Conservation (phyloP, 1,140 invertebrate species). For the Vanessa atalanta region DNA sequence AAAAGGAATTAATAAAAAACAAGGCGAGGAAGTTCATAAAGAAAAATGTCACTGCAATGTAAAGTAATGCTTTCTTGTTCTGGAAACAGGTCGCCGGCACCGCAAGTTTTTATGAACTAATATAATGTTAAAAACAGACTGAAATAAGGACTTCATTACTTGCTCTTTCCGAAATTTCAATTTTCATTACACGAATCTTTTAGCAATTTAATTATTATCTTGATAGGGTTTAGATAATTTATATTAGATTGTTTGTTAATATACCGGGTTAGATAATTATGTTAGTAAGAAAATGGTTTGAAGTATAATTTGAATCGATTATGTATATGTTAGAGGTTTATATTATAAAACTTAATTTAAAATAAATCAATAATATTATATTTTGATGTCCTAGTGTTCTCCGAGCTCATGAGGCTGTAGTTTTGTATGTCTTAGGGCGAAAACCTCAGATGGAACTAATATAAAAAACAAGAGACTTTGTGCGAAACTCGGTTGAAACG, state of each 20-base stretch:
- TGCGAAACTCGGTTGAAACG: no score
- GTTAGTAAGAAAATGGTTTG: no score
- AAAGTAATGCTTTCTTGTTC: constrained; percentile 61
- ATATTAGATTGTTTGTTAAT: background rate
- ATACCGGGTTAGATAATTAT: no score
- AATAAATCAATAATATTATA: no score
- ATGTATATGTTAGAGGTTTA: no score
- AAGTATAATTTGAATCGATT: no score
- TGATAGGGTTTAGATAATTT: background rate
- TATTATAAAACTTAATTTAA: no score
- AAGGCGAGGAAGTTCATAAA: constrained; percentile 61
- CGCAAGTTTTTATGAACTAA: constrained; percentile 50
- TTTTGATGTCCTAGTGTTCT: no score
- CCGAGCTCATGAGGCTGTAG: no score
- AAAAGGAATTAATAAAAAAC: constrained; percentile 67
- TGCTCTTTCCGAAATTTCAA: constrained; percentile 8
- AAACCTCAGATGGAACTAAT: no score
- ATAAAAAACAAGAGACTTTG: no score
- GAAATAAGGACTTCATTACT: constrained; percentile 16
- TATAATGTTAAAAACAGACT: constrained; percentile 31
- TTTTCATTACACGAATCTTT: background rate
- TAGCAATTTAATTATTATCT: constrained; percentile 1
- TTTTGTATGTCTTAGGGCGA: no score
- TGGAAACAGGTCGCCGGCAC: constrained; percentile 39
- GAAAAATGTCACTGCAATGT: constrained; percentile 69